Evolutionary conservation across 2,888 invertebrate genomes (phyloP).

Genomic region (Lasioglossum oenotherae): DNA sequence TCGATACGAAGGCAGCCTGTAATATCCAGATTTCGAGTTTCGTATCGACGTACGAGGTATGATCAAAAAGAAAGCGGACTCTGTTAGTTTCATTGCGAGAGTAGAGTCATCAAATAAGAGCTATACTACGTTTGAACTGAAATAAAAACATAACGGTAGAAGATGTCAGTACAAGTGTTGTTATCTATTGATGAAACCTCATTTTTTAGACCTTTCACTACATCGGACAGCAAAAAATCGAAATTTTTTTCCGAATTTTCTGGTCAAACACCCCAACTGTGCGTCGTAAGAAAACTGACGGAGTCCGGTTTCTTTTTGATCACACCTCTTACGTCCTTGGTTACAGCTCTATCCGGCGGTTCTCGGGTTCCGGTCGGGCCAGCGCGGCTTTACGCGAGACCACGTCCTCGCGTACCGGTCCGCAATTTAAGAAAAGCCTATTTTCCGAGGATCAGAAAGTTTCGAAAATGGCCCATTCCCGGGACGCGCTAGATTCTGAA

Average conservation of each 20-base stretch:
- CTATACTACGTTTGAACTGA: background rate
- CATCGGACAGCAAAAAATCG: too few relatives aligned
- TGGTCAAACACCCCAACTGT: too few relatives aligned
- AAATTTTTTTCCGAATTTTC: too few relatives aligned
- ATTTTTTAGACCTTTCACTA: too few relatives aligned
- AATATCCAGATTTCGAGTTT: background rate
- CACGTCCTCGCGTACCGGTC: slow-evolving; percentile 27
- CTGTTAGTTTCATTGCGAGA: background rate
- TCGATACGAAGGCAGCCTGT: background rate
- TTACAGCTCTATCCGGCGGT: too few relatives aligned
- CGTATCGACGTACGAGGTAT: background rate
- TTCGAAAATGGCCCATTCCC: slow-evolving; percentile 25
- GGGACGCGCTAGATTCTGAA: slow-evolving; percentile 22
- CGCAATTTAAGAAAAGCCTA: slow-evolving; percentile 47
- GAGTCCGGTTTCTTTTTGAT: background rate
- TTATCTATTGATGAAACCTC: background rate
- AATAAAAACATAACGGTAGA: too few relatives aligned
- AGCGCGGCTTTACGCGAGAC: background rate
- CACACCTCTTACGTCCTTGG: background rate
- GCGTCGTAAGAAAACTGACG: too few relatives aligned
- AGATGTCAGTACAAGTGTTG: background rate
- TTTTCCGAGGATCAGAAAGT: slow-evolving; percentile 45
- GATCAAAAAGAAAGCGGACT: background rate
- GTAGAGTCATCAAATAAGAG: background rate
- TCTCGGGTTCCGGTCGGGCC: background rate